A percentile compares a stretch with the other conserved stretches of the same genome.
Conservation (phyloP, 37 sponge, comb jelly and placozoan genomes). For the Hormiphora californensis region DNA sequence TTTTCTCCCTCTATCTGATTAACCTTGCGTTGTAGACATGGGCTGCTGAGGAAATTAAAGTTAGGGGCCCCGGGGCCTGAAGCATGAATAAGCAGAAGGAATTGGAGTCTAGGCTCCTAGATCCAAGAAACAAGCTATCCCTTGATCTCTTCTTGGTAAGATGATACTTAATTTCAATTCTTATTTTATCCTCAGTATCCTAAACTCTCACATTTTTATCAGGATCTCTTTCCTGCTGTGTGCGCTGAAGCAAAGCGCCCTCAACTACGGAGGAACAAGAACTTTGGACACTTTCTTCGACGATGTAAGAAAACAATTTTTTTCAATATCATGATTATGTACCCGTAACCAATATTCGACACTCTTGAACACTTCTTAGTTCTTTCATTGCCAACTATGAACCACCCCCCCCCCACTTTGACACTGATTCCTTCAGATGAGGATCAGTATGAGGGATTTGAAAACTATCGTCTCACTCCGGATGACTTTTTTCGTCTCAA, state of each 20-base stretch:
- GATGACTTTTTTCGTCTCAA: slow-evolving; percentile 74
- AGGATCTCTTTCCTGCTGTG: slow-evolving; percentile 83
- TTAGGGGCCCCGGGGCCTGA: slow-evolving; percentile 34
- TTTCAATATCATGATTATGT: neutral
- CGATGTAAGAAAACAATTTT: slow-evolving; percentile 70
- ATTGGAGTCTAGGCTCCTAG: no score
- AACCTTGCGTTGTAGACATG: neutral
- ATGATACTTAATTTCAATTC: neutral
- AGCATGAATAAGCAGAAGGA: no score
- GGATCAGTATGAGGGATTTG: slow-evolving; percentile 55
- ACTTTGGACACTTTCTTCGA: slow-evolving; percentile 75
- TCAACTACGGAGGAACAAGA: slow-evolving; percentile 72
- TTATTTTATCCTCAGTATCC: neutral
- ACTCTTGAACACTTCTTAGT: neutral
- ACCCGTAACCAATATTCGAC: neutral
- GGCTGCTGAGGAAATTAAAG: slow-evolving; percentile 18
- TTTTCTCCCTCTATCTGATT: neutral
- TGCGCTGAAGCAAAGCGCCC: slow-evolving; percentile 72
- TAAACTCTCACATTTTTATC: neutral
- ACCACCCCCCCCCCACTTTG: neutral
- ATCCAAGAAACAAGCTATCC: neutral
- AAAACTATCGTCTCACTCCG: slow-evolving; percentile 57
- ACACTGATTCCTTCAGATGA: slow-evolving; percentile 62
- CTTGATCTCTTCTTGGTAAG: slow-evolving; percentile 28
- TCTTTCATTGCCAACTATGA: neutral